Conservation (phyloP, 2,888 invertebrate genomes). For the Lasioglossum morio region DNA sequence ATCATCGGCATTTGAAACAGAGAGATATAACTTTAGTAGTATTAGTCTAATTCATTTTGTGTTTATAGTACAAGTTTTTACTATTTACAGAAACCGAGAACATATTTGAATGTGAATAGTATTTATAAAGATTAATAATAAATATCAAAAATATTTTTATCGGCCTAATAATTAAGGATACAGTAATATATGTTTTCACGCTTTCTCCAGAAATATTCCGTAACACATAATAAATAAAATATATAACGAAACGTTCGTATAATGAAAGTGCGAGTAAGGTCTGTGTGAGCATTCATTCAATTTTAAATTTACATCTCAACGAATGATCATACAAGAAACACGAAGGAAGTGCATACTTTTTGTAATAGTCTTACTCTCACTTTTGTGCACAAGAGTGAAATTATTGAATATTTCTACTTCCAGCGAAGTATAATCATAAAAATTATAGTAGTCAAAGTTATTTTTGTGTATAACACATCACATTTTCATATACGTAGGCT, state of each 20-base stretch:
- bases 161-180: slow-evolving; percentile 39
- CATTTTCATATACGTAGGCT: slow-evolving; percentile 88
- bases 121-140: slow-evolving; percentile 36
- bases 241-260: slow-evolving; percentile 37
- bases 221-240: slow-evolving; percentile 45
- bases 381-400: slow-evolving; percentile 35
- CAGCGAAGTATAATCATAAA: slow-evolving; percentile 20
- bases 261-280: slow-evolving; percentile 34
- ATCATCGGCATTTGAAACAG: slow-evolving; percentile 22
- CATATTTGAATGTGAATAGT: slow-evolving; percentile 36
- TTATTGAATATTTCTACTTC: slow-evolving; percentile 37
- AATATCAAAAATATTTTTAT: slow-evolving; percentile 47
- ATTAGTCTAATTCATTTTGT: slow-evolving; percentile 32
- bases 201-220: slow-evolving; percentile 31
- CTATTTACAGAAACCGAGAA: slow-evolving; percentile 61
- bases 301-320: slow-evolving; percentile 48
- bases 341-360: background rate
- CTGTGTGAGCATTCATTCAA: slow-evolving; percentile 47
- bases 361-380: slow-evolving; percentile 42
- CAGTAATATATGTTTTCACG: slow-evolving; percentile 30
- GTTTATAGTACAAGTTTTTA: slow-evolving; percentile 55
- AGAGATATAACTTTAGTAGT: slow-evolving; percentile 27
- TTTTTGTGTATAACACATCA: slow-evolving; percentile 36
- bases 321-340: slow-evolving; percentile 28
- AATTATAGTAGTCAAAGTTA: background rate